Percentiles rank a stretch among this genome's conserved stretches.
These are phyloP conservation scores for Phocides pigmalion DNA, from an alignment of 1,140 invertebrate genomes.

Conservation along the genomic window DNA sequence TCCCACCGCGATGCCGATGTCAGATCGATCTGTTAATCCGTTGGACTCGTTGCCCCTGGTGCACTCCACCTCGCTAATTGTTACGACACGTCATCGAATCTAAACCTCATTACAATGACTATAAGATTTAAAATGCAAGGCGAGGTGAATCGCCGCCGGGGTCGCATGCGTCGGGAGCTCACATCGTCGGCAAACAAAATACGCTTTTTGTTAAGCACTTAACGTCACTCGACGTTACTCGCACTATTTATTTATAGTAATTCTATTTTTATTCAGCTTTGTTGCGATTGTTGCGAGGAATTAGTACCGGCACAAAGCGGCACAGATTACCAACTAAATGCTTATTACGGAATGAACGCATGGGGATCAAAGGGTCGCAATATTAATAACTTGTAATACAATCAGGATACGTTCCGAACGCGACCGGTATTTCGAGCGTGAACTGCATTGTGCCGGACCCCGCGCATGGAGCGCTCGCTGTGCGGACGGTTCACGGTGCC, in stretches of 20 bases:
- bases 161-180: constrained; percentile 28
- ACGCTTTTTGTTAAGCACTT: constrained; percentile 63
- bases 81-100: constrained; percentile 11
- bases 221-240: constrained; percentile 69
- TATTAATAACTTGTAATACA: constrained; percentile 38
- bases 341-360: constrained; percentile 23
- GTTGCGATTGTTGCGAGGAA: constrained; percentile 52
- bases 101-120: background rate
- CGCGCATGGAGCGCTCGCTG: too few species aligned
- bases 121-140: background rate
- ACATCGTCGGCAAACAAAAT: constrained; percentile 49
- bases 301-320: constrained; percentile 40
- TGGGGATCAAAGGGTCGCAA: constrained; percentile 8
- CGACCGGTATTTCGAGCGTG: background rate
- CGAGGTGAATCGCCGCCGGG: background rate
- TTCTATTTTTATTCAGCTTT: constrained; percentile 68
- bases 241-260: constrained; percentile 75
- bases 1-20: constrained; percentile 37
- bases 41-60: constrained; percentile 28
- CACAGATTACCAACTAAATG: constrained; percentile 44
- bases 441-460: constrained; percentile 16
- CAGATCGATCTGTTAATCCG: constrained; percentile 68
- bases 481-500: background rate
- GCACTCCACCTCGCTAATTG: constrained; percentile 47
- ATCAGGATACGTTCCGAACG: constrained; percentile 2